Evolutionary conservation across 30 jellyfish, hydroid and myxozoan species (phyloP), one percentile per base, ranked within the genome.

Genomic region (Aurelia sp.): DNA sequence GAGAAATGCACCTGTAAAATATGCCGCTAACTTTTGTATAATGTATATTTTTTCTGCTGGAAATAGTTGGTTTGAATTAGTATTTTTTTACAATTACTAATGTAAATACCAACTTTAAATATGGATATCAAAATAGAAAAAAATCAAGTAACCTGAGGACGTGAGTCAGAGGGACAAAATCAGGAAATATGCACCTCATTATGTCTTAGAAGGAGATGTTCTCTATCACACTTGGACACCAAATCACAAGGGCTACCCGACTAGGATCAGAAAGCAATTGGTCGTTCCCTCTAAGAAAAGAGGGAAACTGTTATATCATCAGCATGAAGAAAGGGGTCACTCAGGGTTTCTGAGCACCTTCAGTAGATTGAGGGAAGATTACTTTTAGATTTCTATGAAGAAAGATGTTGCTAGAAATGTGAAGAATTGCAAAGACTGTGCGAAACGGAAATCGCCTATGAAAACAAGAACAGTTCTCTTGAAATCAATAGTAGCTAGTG

Each of bases 211-310:
- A 20, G 76, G 62, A 52, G 88, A 63, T 20, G 48, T 84, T 19
- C 74, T 74, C 30, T 84, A 84, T 47, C 92, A 70, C 74, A 12
- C 41, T 6, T 84, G 82, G 82, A 63, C 59, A 20, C 81, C 93
- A 3, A 19, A 19, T 1, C 19, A 23, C 11, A 6, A 70, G 40
- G 80, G 80, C 20, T 33, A 58, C 13, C 40, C 22, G 19, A 21
- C 91, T 73, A 73, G 62, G n/a, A 47, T 50, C 20, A 71, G 81
- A 37, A 62, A 35, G 58, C 93, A 84, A 55, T 53, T 84, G 55
- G 93, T 62, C 16, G 88, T 84, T 2, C 93, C 93, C 19, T 11
- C 30, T 35, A 21, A 20, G 47, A 63, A 59, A 40, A 30, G 72
- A 68, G 87, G 79, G 23, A 52, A 84, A 70, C 74, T 84, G 9